phyloP scores from a whole-genome alignment of 1,140 invertebrate species.

The Panulirus ornatus region DNA sequence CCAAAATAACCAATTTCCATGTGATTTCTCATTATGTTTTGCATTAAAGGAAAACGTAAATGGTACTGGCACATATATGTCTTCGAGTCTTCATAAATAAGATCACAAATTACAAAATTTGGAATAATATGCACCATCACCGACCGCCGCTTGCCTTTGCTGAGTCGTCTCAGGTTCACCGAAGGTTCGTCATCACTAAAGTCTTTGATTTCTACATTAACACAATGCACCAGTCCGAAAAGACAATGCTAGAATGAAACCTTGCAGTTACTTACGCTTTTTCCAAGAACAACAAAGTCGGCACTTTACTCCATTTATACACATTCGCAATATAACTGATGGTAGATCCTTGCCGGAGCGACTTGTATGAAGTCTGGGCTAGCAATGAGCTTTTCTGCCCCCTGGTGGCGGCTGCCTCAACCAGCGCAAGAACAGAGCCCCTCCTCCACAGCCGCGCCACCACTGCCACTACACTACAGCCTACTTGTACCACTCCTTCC shows the following conservation, averaged over 20 bases:
- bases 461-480: conserved; percentile 18
- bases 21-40: not conserved
- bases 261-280: conserved; percentile 72
- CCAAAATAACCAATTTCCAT: conserved; percentile 9
- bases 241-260: conserved; percentile 37
- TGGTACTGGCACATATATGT: not conserved
- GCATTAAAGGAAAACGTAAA: not conserved
- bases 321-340: conserved; percentile 72
- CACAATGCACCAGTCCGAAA: not conserved
- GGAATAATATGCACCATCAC: conserved; percentile 56
- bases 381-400: conserved; percentile 72
- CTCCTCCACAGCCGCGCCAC: conserved; percentile 62
- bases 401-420: conserved; percentile 67
- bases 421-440: conserved; percentile 73
- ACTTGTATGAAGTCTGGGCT: conserved; percentile 71
- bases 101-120: not conserved
- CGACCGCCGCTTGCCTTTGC: conserved; percentile 65
- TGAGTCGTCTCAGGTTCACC: conserved; percentile 69
- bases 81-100: not conserved
- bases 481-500: not conserved
- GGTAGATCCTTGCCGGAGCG: conserved; percentile 71
- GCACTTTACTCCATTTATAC: conserved; percentile 69
- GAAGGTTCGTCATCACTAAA: conserved; percentile 71
- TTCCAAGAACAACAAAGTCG: conserved; percentile 71
- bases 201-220: conserved; percentile 67